phyloP scores from a whole-genome alignment of 2,797 vertebrate species.

The Oryzias sinensis region DNA sequence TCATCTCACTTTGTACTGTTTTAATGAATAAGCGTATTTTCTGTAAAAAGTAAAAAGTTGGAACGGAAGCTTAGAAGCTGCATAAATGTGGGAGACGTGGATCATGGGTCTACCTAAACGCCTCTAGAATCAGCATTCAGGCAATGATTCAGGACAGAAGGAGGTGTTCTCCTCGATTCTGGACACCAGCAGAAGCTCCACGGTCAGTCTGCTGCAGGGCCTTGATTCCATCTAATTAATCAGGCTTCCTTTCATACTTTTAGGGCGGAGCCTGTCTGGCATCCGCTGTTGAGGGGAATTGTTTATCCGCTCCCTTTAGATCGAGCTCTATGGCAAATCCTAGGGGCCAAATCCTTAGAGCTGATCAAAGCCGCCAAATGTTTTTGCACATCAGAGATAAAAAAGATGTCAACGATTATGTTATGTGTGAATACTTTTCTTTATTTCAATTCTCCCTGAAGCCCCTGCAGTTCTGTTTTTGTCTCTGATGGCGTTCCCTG shows the following conservation, averaged over 20 bases:
- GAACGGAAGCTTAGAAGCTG: slow-evolving; percentile 15
- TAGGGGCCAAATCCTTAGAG: slow-evolving; percentile 43
- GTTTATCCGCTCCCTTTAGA: slow-evolving; percentile 32
- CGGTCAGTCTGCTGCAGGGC: slow-evolving; percentile 41
- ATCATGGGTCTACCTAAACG: slow-evolving; percentile 30
- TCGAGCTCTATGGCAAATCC: slow-evolving; percentile 23
- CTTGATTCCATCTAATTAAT: slow-evolving; percentile 26
- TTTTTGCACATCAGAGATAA: slow-evolving; percentile 78
- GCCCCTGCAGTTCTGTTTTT: slow-evolving; percentile 22
- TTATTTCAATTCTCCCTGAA: slow-evolving; percentile 2
- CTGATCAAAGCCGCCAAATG: slow-evolving; percentile 51
- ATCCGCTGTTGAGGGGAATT: slow-evolving; percentile 33
- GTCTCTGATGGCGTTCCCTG: slow-evolving; percentile 20
- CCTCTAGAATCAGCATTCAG: slow-evolving; percentile 7
- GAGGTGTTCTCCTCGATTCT: slow-evolving; percentile 18
- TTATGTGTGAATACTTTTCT: slow-evolving; percentile 4
- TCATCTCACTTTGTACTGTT: slow-evolving; percentile 72
- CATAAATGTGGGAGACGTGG: slow-evolving; percentile 13
- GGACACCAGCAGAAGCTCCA: slow-evolving; percentile 32
- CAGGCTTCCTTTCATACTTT: slow-evolving; percentile 11
- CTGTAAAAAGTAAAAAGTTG: slow-evolving; percentile 69
- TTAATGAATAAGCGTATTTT: slow-evolving; percentile 77
- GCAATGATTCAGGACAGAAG: slow-evolving; percentile 18
- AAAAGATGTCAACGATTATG: slow-evolving; percentile 72
- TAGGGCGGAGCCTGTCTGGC: slow-evolving; percentile 24